Percentiles rank a stretch among this genome's conserved stretches.
phyloP scores from a whole-genome alignment of 1,140 invertebrate species.

The Halesus radiatus region DNA sequence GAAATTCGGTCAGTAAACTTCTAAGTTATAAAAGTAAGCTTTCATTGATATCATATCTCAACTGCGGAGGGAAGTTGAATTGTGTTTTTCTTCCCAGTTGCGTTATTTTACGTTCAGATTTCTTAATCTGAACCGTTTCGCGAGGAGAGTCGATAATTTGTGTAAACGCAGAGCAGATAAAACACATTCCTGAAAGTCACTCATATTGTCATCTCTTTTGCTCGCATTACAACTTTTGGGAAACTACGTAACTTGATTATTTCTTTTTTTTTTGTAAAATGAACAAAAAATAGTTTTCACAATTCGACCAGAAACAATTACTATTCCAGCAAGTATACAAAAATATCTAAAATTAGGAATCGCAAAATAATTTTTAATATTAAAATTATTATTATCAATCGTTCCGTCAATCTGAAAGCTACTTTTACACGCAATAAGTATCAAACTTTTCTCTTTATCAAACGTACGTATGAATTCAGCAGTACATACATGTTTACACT shows the following conservation, averaged over 20 bases:
- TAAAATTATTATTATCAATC: too few species aligned
- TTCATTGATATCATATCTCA: slow-evolving; percentile 13
- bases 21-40: slow-evolving; percentile 9
- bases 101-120: slow-evolving; percentile 5
- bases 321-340: too few species aligned
- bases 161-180: slow-evolving; percentile 46
- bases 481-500: too few species aligned
- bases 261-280: not conserved
- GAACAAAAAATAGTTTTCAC: not conserved
- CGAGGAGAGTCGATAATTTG: slow-evolving; percentile 52
- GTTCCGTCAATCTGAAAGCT: too few species aligned
- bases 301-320: not conserved
- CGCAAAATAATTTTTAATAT: too few species aligned
- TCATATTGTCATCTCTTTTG: slow-evolving; percentile 12
- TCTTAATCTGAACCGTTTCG: slow-evolving; percentile 19
- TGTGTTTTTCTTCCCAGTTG: slow-evolving; percentile 7
- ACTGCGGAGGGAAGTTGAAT: not conserved
- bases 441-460: too few species aligned
- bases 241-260: slow-evolving; percentile 7
- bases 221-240: slow-evolving; percentile 1
- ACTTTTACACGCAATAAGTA: too few species aligned
- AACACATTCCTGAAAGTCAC: slow-evolving; percentile 47
- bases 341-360: too few species aligned
- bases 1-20: slow-evolving; percentile 8
- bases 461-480: too few species aligned